Percentiles rank a stretch among this genome's conserved stretches.
phyloP scores from a whole-genome alignment of 37 sponge, comb jelly and placozoan species.

The Beroe ovata region DNA sequence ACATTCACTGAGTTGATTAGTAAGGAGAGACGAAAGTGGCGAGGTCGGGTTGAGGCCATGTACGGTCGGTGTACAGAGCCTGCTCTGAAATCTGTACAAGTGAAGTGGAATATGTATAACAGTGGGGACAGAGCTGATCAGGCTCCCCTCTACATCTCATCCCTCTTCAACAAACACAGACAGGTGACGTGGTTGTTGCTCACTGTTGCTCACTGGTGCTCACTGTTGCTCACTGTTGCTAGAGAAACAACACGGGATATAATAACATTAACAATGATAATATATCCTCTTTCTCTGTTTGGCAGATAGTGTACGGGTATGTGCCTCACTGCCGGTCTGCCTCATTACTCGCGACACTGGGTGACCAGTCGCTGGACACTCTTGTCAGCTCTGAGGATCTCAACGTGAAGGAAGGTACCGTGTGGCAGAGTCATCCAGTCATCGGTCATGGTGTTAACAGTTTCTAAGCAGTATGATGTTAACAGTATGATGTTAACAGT shows the following conservation, averaged over 20 bases:
- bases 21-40: constrained; percentile 90
- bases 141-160: constrained; percentile 22
- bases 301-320: constrained; percentile 87
- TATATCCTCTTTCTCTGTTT: too few relatives aligned
- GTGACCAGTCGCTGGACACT: constrained; percentile 85
- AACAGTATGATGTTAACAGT: too few relatives aligned
- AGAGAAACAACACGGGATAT: too few relatives aligned
- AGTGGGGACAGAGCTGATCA: constrained; percentile 40
- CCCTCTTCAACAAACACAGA: constrained; percentile 62
- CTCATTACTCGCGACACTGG: constrained; percentile 83
- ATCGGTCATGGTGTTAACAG: too few relatives aligned
- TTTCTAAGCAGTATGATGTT: too few relatives aligned
- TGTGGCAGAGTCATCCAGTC: too few relatives aligned
- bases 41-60: constrained; percentile 19
- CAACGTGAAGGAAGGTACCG: constrained; percentile 80
- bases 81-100: not conserved
- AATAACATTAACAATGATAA: too few relatives aligned
- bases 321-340: constrained; percentile 88
- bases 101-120: constrained; percentile 57
- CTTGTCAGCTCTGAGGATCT: constrained; percentile 90
- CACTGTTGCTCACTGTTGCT: too few relatives aligned
- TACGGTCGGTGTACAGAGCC: constrained; percentile 10
- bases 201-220: too few relatives aligned
- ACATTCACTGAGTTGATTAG: constrained; percentile 80
- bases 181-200: constrained; percentile 11